These are phyloP conservation scores for Plagodis dolabraria DNA, from an alignment of 2,888 invertebrate species.

Conservation along the genomic window DNA sequence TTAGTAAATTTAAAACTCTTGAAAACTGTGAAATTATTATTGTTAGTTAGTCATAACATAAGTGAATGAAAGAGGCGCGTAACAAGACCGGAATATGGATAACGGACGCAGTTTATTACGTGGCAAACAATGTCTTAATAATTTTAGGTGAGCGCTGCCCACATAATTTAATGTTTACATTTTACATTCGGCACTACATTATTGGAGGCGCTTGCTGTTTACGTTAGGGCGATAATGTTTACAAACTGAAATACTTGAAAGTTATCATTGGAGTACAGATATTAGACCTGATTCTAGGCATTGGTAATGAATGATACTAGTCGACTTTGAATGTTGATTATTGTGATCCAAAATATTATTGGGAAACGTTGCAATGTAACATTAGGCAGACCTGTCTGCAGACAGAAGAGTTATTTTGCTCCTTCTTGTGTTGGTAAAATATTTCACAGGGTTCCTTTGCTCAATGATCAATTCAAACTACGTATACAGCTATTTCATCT, in stretches of 20 bases:
- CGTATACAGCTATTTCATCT: too few species aligned
- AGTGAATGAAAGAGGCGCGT: constrained; percentile 24
- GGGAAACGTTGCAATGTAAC: constrained; percentile 3
- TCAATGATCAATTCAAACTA: too few species aligned
- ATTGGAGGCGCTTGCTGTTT: constrained; percentile 66
- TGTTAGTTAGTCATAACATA: too few species aligned
- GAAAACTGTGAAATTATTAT: too few species aligned
- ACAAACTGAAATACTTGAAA: constrained; percentile 61
- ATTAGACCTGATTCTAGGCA: constrained; percentile 8
- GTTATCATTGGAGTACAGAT: constrained; percentile 48
- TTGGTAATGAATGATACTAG: constrained; percentile 1
- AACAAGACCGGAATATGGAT: constrained; percentile 27
- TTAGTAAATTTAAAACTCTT: too few species aligned
- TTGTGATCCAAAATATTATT: constrained; percentile 15
- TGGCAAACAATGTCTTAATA: constrained; percentile 63
- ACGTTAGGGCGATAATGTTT: constrained; percentile 67
- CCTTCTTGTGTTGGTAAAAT: too few species aligned
- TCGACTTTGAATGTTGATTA: constrained; percentile 5
- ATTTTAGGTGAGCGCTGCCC: constrained; percentile 46
- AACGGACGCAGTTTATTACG: constrained; percentile 37
- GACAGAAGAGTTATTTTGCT: neutral
- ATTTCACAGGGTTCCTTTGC: too few species aligned
- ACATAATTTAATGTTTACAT: constrained; percentile 69
- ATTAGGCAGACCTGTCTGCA: constrained; percentile 8
- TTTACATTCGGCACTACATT: constrained; percentile 61